Base-by-base conservation (phyloP, 2,113 vertebrate species). In the Elephas maximus region DNA sequence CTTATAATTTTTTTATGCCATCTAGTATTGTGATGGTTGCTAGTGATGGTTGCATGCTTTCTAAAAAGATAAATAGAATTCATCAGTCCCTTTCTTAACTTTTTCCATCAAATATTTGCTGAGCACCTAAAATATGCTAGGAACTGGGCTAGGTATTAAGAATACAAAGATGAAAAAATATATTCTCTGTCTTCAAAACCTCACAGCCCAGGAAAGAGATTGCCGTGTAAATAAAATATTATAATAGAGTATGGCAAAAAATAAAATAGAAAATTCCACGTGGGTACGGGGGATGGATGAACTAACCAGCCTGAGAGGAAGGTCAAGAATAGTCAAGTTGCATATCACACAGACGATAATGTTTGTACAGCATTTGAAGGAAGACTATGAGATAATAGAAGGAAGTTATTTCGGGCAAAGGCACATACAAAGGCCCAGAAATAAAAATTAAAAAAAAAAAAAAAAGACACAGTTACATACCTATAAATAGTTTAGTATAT, bases 101-200 rank as follows among this genome's bases (percentile, higher is more conserved):
- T 79, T 95, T 67, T 14, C 41, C 91, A 93, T 12, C 69, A 95
- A 96, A 84, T 90, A 95, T 94, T 93, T 97, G 69, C 76, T 91
- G 93, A 94, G 74, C 60, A 87, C 60, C 73, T 94, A 93, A 93
- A 96, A 57, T 90, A 96, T 90, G 77, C 24, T 94, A 94, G 60
- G 78, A 97, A 74, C 62, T 92, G 8, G 15, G n/a, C n/a, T 60
- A 82, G 60, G 71, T 28, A 81, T 90, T 91, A 91, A 80, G 71
- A 84, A 94, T 77, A 94, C 26, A 67, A 81, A 90, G 69, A 93
- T 93, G 44, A 95, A 92, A 78, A 94, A 93, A 94, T 5, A 82
- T 65, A 57, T 94, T 96, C 20, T 24, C 20, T 96, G 91, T 30
- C 53, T 97, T 96, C 26, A 94, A 88, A 97, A 82, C 71, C n/a